Base-by-base conservation (phyloP, 2,888 invertebrate species). In the Amblyteles armatorius region DNA sequence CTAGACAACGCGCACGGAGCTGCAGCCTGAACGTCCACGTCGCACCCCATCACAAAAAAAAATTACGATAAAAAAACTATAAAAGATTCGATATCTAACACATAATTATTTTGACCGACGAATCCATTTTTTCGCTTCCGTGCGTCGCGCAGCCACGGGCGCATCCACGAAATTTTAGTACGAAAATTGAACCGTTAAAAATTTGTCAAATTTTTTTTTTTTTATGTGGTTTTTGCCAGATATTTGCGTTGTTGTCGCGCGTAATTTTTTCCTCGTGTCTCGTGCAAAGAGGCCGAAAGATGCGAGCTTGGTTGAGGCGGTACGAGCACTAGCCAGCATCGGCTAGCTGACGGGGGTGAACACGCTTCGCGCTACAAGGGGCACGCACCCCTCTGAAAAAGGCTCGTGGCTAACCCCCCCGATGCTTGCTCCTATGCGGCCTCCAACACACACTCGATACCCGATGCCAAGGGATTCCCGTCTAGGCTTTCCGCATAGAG, bases 301-400 rank as follows among this genome's bases (percentile, higher is more conserved):
- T 86, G 84, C 76, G 82, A 82, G 84, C 84, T 82, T 82, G 55
- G 79, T 84, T 82, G 82, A 71, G 82, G 89, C 91, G 86, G 81
- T 86, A 88, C 90, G 91, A 89, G 89, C 87, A 92, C 92, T 92
- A 91, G 90, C 88, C 84, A 33, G 60, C 60, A 44, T 63, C 29
- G 79, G 87, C 88, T 76, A 74, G 82, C 89, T 82, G 82, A 82
- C 84, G 82, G 82, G 82, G 82, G 84, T 79, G 81, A 82, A 74
- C 84, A 79, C 72, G 77, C 84, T 81, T 80, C 68, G 90, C 87
- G 88, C 88, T 84, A 84, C 86, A 89, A 89, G 91, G 91, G 92
- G 92, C 89, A 90, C 92, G 84, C 84, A 91, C 92, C 92, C 92
- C 90, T 91, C 91, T 88, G 86, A 87, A 87, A 44, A 87, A 74